Conservation (phyloP, 2,797 vertebrate species). For the Pelodytes ibericus region DNA sequence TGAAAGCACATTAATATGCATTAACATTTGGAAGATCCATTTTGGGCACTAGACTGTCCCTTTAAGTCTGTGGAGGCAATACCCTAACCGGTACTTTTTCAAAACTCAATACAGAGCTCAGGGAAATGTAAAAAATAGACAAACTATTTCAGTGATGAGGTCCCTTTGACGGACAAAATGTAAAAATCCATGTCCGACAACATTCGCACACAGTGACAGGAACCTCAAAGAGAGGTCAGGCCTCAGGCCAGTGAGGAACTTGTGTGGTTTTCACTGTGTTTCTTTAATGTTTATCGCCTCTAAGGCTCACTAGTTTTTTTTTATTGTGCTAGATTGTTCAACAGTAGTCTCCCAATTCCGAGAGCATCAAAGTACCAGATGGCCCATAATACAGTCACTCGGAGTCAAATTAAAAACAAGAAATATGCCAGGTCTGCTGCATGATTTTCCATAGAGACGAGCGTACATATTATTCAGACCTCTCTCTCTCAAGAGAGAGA, state of each 20-base stretch:
- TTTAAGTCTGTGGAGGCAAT: too few species aligned
- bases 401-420: not conserved
- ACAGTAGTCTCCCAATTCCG: constrained; percentile 10
- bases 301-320: not conserved
- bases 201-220: not conserved
- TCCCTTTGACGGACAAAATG: too few species aligned
- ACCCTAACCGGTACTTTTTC: too few species aligned
- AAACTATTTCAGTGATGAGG: too few species aligned
- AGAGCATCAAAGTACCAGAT: constrained; percentile 42
- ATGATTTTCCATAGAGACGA: constrained; percentile 42
- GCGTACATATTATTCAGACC: constrained; percentile 32
- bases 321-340: not conserved
- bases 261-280: not conserved
- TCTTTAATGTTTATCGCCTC: not conserved
- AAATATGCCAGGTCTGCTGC: not conserved
- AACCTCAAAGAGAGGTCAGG: not conserved
- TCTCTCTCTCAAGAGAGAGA: constrained; percentile 15
- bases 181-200: too few species aligned
- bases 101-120: too few species aligned
- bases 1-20: too few species aligned
- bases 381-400: not conserved
- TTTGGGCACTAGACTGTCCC: too few species aligned
- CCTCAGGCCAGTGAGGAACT: not conserved
- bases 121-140: too few species aligned
- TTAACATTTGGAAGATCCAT: too few species aligned